phyloP scores from a whole-genome alignment of 2,797 vertebrate genomes.

The Cyprinodon diabolis region DNA sequence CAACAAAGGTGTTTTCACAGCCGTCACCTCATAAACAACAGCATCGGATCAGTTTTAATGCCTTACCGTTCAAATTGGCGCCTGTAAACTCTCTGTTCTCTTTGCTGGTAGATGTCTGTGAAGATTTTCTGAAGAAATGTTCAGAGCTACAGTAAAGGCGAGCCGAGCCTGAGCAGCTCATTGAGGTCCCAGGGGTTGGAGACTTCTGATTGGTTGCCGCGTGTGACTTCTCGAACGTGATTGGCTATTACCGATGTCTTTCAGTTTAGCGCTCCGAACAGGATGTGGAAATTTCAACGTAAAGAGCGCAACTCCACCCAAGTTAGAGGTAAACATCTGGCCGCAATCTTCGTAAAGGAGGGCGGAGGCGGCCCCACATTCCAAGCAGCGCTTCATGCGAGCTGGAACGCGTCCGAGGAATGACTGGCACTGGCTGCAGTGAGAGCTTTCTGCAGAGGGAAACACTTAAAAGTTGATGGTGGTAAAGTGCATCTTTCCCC shows the following conservation, averaged over 20 bases:
- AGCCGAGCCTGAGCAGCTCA: constrained; percentile 24
- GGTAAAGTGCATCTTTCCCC: constrained; percentile 34
- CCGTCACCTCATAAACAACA: neutral
- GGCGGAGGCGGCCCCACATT: constrained; percentile 66
- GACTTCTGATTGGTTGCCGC: constrained; percentile 78
- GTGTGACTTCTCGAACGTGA: constrained; percentile 22
- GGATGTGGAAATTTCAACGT: constrained; percentile 69
- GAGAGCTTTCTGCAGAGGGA: neutral
- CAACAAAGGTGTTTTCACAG: constrained; percentile 4
- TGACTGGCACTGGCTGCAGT: constrained; percentile 51
- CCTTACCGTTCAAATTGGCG: constrained; percentile 59
- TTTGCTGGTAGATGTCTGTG: constrained; percentile 25
- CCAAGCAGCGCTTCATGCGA: constrained; percentile 56
- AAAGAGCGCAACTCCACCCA: constrained; percentile 79
- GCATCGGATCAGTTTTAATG: neutral
- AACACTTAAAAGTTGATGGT: constrained; percentile 8
- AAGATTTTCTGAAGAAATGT: constrained; percentile 68
- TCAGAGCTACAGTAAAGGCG: constrained; percentile 53
- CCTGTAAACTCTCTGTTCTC: neutral
- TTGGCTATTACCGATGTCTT: constrained; percentile 64
- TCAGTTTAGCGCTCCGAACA: constrained; percentile 15
- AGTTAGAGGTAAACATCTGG: constrained; percentile 71
- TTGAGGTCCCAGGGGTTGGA: constrained; percentile 44
- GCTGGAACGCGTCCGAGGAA: constrained; percentile 72
- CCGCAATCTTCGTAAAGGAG: constrained; percentile 70